These are phyloP conservation scores for Pectinophora gossypiella DNA, from an alignment of 1,140 invertebrate species.

Conservation along the genomic window DNA sequence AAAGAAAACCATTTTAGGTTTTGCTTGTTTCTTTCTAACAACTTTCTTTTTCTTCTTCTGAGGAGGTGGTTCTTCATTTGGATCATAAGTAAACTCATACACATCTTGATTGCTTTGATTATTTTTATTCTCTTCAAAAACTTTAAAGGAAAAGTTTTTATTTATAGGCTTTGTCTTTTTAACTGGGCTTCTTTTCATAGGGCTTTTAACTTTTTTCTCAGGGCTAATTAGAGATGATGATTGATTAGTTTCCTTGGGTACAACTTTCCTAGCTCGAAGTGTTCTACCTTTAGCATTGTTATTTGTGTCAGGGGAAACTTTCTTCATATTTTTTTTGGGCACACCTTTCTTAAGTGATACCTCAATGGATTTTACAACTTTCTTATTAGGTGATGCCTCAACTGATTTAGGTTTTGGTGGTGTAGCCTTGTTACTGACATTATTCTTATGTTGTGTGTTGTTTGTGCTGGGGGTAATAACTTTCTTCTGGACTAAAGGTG, in stretches of 20 bases:
- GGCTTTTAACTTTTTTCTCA: not conserved
- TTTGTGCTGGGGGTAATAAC: not conserved
- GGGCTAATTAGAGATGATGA: not conserved
- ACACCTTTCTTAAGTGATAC: not conserved
- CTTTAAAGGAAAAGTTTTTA: constrained; percentile 35
- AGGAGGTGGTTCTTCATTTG: constrained; percentile 55
- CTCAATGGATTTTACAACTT: no score
- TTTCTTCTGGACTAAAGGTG: constrained; percentile 31
- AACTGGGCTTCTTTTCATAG: not conserved
- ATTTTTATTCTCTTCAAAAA: constrained; percentile 40
- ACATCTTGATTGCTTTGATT: constrained; percentile 46
- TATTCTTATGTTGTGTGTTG: not conserved
- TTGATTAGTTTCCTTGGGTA: not conserved
- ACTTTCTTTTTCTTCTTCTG: constrained; percentile 49
- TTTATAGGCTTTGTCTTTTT: not conserved
- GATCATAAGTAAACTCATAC: constrained; percentile 66
- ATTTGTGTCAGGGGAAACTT: constrained; percentile 30
- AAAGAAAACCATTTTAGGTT: constrained; percentile 36
- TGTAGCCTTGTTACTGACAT: no score
- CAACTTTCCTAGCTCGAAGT: not conserved
- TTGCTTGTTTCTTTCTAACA: constrained; percentile 32
- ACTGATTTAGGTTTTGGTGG: not conserved
- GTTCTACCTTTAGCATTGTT: constrained; percentile 33
- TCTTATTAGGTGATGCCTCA: not conserved
- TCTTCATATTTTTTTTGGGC: constrained; percentile 4